Conservation (phyloP, 2,113 vertebrate species). For the Columbina picui region DNA sequence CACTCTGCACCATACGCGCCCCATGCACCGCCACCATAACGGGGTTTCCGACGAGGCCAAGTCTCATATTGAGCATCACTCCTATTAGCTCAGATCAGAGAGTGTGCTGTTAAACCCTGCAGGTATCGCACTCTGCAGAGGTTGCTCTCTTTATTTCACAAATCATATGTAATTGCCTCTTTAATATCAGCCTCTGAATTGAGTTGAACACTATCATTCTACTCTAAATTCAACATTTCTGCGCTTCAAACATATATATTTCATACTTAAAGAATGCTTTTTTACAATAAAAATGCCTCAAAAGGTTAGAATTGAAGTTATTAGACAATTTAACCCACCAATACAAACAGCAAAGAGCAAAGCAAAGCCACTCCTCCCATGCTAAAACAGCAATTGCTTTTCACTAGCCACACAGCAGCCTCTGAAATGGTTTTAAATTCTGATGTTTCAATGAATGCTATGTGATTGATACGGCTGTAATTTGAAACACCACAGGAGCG, state of each 20-base stretch:
- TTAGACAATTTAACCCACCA: neutral
- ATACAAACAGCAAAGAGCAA: neutral
- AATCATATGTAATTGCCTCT: constrained; percentile 49
- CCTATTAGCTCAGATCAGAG: constrained; percentile 50
- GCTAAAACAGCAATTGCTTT: neutral
- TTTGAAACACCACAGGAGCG: neutral
- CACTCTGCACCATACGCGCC: neutral
- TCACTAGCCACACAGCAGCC: neutral
- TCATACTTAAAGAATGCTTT: neutral
- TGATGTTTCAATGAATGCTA: neutral
- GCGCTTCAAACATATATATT: neutral
- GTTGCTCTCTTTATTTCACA: constrained; percentile 38
- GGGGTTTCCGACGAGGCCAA: neutral
- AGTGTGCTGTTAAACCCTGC: neutral
- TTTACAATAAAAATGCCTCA: neutral
- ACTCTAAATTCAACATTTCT: neutral
- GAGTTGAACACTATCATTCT: neutral
- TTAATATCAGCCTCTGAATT: constrained; percentile 10
- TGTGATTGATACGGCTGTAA: neutral
- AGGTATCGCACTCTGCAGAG: neutral
- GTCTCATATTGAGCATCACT: neutral
- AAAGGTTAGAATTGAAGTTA: neutral
- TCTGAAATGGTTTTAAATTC: neutral
- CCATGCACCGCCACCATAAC: neutral
- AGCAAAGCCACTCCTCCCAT: neutral